phyloP scores from a whole-genome alignment of 2,797 vertebrate species.

The Acipenser ruthenus region DNA sequence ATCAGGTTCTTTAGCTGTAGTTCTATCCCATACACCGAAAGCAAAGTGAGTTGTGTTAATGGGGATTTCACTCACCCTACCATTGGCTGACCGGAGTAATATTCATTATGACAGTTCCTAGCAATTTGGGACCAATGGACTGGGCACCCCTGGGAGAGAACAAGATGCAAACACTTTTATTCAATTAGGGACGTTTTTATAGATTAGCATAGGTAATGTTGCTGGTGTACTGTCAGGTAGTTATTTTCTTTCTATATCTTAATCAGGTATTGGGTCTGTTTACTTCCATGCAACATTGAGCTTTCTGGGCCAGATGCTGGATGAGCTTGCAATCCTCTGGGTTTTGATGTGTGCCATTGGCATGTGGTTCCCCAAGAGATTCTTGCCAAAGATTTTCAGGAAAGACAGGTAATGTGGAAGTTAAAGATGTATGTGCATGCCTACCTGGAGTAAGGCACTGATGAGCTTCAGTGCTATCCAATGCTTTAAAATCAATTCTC shows the following conservation, averaged over 20 bases:
- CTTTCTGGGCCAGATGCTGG: constrained; percentile 96
- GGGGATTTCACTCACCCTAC: too few relatives aligned
- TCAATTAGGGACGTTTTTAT: constrained; percentile 13
- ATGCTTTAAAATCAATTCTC: too few relatives aligned
- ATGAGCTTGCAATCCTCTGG: constrained; percentile 93
- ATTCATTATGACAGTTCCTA: too few relatives aligned
- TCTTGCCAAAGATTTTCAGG: constrained; percentile 84
- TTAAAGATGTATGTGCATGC: too few relatives aligned
- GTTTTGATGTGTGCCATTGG: constrained; percentile 94
- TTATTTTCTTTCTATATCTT: constrained; percentile 23
- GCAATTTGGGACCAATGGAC: too few relatives aligned
- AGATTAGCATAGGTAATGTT: not conserved
- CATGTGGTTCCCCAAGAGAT: constrained; percentile 97
- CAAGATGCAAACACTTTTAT: not conserved
- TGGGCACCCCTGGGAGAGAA: not conserved
- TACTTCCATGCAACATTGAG: constrained; percentile 97
- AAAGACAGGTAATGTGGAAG: constrained; percentile 71
- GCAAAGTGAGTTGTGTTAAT: too few relatives aligned
- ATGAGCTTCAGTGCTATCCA: too few relatives aligned
- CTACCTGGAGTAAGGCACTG: too few relatives aligned
- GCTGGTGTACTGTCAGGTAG: not conserved
- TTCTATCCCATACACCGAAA: too few relatives aligned
- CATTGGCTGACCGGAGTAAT: too few relatives aligned
- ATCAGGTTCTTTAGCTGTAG: too few relatives aligned
- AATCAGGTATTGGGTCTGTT: constrained; percentile 89